Conservation (phyloP, 2,797 vertebrate genomes). For the Odontamblyopus rebecca region DNA sequence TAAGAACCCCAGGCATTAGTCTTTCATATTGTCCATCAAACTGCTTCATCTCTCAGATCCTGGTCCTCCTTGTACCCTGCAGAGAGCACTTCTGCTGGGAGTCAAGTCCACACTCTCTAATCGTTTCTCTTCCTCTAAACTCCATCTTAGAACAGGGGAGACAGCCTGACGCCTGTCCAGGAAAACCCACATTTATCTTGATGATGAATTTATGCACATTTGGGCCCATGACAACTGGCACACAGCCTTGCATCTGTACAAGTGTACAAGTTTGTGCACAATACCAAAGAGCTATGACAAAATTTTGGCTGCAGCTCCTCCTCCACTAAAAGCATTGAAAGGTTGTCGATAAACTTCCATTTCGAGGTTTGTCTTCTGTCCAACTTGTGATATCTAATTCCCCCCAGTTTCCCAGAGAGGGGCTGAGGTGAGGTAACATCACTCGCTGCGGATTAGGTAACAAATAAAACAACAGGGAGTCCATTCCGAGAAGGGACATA, state of each 20-base stretch:
- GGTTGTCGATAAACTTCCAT: conserved; percentile 65
- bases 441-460: conserved; percentile 33
- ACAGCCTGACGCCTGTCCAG: conserved; percentile 47
- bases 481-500: conserved; percentile 7
- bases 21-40: conserved; percentile 66
- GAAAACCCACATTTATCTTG: conserved; percentile 68
- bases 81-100: conserved; percentile 59
- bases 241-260: conserved; percentile 32
- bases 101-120: conserved; percentile 60
- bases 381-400: conserved; percentile 44
- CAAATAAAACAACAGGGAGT: conserved; percentile 29
- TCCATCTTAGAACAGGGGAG: conserved; percentile 50
- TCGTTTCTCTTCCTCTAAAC: conserved; percentile 56
- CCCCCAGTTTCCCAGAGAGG: conserved; percentile 41
- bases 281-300: conserved; percentile 26
- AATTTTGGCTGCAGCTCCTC: conserved; percentile 53
- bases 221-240: conserved; percentile 53
- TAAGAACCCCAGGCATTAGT: conserved; percentile 50
- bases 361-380: conserved; percentile 54
- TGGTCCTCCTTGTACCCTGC: conserved; percentile 38
- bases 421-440: conserved; percentile 27
- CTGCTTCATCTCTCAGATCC: conserved; percentile 53
- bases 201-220: conserved; percentile 65
- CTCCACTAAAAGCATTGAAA: conserved; percentile 37
- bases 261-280: conserved; percentile 21